Percentiles rank a stretch among this genome's conserved stretches.
Evolutionary conservation across 2,113 vertebrate species (phyloP).

Genomic region (Centropus unirufus): DNA sequence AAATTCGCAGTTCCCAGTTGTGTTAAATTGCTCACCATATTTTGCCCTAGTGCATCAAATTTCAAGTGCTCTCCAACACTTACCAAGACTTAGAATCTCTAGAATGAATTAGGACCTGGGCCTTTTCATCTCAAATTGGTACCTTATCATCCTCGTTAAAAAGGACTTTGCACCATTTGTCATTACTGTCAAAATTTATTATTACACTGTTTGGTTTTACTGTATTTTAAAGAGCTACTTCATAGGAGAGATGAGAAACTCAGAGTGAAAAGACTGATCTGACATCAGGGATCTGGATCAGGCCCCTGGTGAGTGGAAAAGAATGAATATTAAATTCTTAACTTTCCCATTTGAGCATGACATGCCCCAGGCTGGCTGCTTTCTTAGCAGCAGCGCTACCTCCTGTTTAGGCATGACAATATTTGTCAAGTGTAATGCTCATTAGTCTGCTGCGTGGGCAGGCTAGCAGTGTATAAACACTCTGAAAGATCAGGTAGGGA

Average conservation of each 20-base stretch:
- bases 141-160: not conserved
- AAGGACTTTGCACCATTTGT: not conserved
- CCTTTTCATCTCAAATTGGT: not conserved
- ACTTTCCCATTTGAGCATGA: not conserved
- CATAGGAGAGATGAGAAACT: not conserved
- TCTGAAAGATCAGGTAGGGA: constrained; percentile 25
- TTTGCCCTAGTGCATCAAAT: not conserved
- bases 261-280: not conserved
- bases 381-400: constrained; percentile 7
- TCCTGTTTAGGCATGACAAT: constrained; percentile 51
- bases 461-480: constrained; percentile 39
- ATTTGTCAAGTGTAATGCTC: constrained; percentile 57
- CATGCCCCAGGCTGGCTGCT: not conserved
- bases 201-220: not conserved
- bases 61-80: not conserved
- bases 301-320: not conserved
- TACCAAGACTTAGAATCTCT: not conserved
- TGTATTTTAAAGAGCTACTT: not conserved
- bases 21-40: not conserved
- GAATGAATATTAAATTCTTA: constrained; percentile 44
- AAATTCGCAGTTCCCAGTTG: not conserved
- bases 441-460: constrained; percentile 54
- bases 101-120: not conserved
- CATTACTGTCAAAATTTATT: not conserved
- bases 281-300: not conserved